These are phyloP conservation scores for Cryptus armator DNA, from an alignment of 2,888 invertebrate genomes.

Conservation along the genomic window DNA sequence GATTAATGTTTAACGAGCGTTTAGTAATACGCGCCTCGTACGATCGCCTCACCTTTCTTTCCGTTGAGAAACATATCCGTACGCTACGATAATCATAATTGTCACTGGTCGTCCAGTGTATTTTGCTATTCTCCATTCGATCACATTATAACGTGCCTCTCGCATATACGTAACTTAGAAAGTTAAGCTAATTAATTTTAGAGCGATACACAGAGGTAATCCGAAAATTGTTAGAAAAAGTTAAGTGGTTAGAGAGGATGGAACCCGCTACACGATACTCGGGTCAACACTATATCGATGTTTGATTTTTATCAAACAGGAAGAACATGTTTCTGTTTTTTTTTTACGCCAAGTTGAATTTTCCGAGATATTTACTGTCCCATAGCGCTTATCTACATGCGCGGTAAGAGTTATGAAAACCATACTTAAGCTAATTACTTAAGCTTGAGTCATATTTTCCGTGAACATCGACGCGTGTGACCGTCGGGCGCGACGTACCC, in stretches of 20 bases:
- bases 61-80: conserved; percentile 28
- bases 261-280: not conserved
- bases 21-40: conserved; percentile 14
- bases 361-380: not conserved
- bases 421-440: conserved; percentile 49
- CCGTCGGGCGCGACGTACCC: conserved; percentile 27
- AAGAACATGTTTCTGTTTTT: not conserved
- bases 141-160: not conserved
- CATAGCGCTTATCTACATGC: conserved; percentile 5
- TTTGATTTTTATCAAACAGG: not conserved
- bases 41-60: conserved; percentile 34
- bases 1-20: conserved; percentile 42
- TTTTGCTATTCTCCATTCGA: conserved; percentile 17
- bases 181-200: conserved; percentile 43
- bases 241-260: not conserved
- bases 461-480: conserved; percentile 10
- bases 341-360: not conserved
- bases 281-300: not conserved
- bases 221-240: not conserved
- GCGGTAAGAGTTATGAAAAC: conserved; percentile 25
- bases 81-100: conserved; percentile 45
- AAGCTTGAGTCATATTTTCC: conserved; percentile 35
- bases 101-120: conserved; percentile 12
- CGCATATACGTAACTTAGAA: conserved; percentile 49
- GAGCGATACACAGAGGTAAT: not conserved